These are phyloP conservation scores for Smutsia temminckii DNA, from an alignment of 2,797 vertebrate genomes.

Conservation along the genomic window DNA sequence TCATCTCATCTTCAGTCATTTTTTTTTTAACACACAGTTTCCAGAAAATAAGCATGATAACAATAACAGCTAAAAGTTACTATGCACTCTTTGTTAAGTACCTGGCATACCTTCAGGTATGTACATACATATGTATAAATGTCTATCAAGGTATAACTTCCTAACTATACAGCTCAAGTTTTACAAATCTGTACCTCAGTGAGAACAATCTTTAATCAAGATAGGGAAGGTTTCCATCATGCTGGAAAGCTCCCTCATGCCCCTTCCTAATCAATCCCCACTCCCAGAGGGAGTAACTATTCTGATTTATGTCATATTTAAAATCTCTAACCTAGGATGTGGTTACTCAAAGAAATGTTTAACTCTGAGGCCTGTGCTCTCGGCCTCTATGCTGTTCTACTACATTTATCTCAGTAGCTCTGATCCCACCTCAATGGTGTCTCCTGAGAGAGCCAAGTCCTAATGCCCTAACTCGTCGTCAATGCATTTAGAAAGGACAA, in stretches of 20 bases:
- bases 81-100: background rate
- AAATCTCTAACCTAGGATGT: background rate
- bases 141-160: background rate
- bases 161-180: background rate
- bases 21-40: background rate
- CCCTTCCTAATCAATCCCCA: background rate
- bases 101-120: background rate
- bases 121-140: accelerated
- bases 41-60: background rate
- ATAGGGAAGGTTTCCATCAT: background rate
- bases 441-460: background rate
- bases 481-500: background rate
- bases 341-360: background rate
- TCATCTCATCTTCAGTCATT: background rate
- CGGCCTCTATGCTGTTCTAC: accelerated
- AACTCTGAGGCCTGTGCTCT: background rate
- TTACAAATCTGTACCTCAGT: background rate
- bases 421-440: background rate
- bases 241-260: background rate
- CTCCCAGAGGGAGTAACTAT: background rate
- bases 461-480: background rate
- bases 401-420: background rate
- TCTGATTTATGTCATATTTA: background rate
- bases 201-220: background rate
- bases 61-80: background rate